These are phyloP conservation scores for Acropternis orthonyx DNA, from an alignment of 2,797 vertebrate genomes.

Conservation along the genomic window DNA sequence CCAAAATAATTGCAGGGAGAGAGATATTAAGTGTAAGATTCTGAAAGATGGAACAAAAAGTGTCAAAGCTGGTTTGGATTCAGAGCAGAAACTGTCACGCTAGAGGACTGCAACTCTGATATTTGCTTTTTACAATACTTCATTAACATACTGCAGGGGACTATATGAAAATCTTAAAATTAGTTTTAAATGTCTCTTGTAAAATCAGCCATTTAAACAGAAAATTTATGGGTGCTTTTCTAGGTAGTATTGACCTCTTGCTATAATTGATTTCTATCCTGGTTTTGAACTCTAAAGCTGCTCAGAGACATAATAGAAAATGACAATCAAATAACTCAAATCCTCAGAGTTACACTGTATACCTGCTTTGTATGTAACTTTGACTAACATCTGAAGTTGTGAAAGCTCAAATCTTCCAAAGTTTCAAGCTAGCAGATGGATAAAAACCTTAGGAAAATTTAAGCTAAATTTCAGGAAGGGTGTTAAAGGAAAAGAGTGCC, in stretches of 20 bases:
- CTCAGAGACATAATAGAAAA: neutral
- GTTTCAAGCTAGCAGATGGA: neutral
- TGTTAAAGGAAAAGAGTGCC: neutral
- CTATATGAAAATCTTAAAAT: neutral
- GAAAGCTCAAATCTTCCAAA: neutral
- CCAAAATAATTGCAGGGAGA: slow-evolving; percentile 40
- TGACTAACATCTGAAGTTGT: neutral
- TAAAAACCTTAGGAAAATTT: neutral
- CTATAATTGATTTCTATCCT: neutral
- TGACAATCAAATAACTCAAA: neutral
- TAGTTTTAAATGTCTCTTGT: neutral
- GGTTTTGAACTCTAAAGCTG: neutral
- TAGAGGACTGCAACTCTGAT: neutral
- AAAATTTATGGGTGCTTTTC: neutral
- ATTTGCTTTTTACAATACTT: neutral
- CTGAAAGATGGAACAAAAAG: neutral
- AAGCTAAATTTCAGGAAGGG: neutral
- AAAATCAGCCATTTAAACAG: neutral
- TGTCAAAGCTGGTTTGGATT: neutral
- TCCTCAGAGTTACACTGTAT: neutral
- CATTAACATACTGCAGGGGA: neutral
- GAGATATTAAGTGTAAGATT: neutral
- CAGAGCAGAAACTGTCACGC: neutral
- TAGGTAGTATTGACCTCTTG: neutral
- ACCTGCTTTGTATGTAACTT: neutral